Evolutionary conservation across 92 coral and sea anemone species (phyloP).

Genomic region (Zoanthus sansibaricus): DNA sequence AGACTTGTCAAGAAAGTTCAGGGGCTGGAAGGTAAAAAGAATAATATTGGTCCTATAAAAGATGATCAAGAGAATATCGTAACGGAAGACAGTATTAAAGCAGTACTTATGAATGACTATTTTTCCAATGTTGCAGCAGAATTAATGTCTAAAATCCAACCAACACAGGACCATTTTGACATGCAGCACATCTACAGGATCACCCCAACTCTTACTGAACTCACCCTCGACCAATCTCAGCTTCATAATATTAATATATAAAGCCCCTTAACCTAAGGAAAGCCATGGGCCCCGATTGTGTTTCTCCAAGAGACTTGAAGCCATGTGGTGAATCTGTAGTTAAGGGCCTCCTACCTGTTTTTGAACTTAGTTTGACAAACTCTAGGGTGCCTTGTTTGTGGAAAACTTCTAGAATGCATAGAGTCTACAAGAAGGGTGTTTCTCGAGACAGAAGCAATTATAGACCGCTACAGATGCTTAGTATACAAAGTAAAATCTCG

Average conservation of each 20-base stretch:
- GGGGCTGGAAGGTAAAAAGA: slow-evolving; percentile 33
- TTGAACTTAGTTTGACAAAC: slow-evolving; percentile 46
- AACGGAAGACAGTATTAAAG: slow-evolving; percentile 40
- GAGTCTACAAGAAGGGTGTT: slow-evolving; percentile 65
- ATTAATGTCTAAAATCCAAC: neutral
- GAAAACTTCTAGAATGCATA: slow-evolving; percentile 69
- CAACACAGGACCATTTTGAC: neutral
- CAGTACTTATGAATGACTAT: slow-evolving; percentile 62
- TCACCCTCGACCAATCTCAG: slow-evolving; percentile 22
- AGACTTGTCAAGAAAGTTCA: slow-evolving; percentile 52
- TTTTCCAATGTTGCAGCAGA: neutral
- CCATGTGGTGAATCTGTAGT: slow-evolving; percentile 47
- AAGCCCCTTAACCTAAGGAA: slow-evolving; percentile 59
- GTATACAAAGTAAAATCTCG: neutral
- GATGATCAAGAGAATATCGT: slow-evolving; percentile 50
- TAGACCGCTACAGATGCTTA: slow-evolving; percentile 61
- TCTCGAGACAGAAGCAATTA: slow-evolving; percentile 57
- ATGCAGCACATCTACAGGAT: slow-evolving; percentile 35
- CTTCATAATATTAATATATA: slow-evolving; percentile 23
- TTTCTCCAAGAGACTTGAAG: slow-evolving; percentile 60
- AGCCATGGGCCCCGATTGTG: slow-evolving; percentile 57
- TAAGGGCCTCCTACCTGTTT: slow-evolving; percentile 48
- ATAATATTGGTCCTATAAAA: slow-evolving; percentile 56
- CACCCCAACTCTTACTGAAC: slow-evolving; percentile 52
- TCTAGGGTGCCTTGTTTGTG: slow-evolving; percentile 57